Evolutionary conservation across 2,888 invertebrate species (phyloP), one percentile per base, ranked within the genome.

Genomic region (Cheiracanthium punctorium): DNA sequence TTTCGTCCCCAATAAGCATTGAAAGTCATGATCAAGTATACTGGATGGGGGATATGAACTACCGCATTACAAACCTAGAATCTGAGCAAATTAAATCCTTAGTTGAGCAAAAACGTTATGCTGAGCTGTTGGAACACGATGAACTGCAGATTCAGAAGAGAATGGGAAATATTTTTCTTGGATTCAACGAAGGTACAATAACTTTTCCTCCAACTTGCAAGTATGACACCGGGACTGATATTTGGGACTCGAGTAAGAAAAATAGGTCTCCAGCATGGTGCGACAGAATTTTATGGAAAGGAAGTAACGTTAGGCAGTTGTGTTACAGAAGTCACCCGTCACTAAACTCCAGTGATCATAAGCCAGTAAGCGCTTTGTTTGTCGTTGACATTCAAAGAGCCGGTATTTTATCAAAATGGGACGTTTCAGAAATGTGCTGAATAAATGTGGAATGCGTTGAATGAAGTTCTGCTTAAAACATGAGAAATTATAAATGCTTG

Each of bases 221-320:
- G 92, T 99, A 98, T 92, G 98, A 99, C 92, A 94, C 96, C 4
- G 97, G 97, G 2, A 96, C 97, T 0, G 97, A 98, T 91, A 95
- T 95, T 89, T 99, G 96, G 95, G 99, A 99, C 91, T 96, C 97
- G 43, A 98, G 98, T 93, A 98, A 99, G 91, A 99, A 99, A 91
- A 95, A 95, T 88, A 94, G 99, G 89, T 95, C 96, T 1, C 99
- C 99, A 0, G 98, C 99, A 0, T 99, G 98, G 97, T 99, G 98
- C 92, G 99, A 99, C 92, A 94, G 99, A 85, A 95, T 99, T 89
- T 93, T 99, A 85, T 99, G 96, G 96, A 95, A 94, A 93, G 98
- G 97, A 8, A 95, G 95, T 14, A 94, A 94, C 20, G 95, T 98
- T 73, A 93, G 93, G 79, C 96, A 96, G 91, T 90, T 95, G 30